Base-by-base conservation (phyloP, 2,113 vertebrate genomes). In the Dicaeum eximium region DNA sequence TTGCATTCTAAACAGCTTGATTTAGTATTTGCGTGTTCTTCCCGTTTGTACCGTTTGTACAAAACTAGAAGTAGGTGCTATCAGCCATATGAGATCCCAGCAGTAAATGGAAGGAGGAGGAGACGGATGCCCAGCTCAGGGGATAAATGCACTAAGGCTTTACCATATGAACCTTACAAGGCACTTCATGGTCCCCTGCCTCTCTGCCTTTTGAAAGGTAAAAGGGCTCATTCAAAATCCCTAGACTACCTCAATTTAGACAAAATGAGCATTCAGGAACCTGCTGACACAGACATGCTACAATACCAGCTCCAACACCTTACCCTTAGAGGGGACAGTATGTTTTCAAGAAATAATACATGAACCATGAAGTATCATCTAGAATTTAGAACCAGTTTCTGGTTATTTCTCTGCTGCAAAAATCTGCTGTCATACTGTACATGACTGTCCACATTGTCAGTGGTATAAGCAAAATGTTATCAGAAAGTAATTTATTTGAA, bases 211-310 rank as follows among this genome's bases (percentile, higher is more conserved):
- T 98, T 99, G 38, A 99, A 99, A 96, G 98, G 98, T 47, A 99
- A 99, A 97, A 98, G 98, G 93, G 97, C 98, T 90, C 98, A 99
- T 92, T 99, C 99, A 20, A 99, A 99, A 98, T 99, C 99, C 38
- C 98, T 99, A 97, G 99, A 99, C 98, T 99, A 99, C 98, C 99
- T 99, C 97, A 99, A 99, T 96, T 98, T 99, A 97, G 99, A 99
- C 98, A 99, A 99, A 98, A 99, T 99, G 98, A 98, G 88, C 83
- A 97, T 98, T 95, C 98, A 98, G 97, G 99, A 99, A 97, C 98
- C 99, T n/a, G 98, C 98, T n/a, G 99, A 99, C 97, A 99, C 99
- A 7, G 99, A 99, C 93, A 98, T 99, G 91, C 97, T 99, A 64
- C 99, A 99, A 96, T 98, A 99, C 97, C 99, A 99, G 93, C 98